Conservation (phyloP, 2,113 vertebrate genomes). For the Vulpes ferrilata region DNA sequence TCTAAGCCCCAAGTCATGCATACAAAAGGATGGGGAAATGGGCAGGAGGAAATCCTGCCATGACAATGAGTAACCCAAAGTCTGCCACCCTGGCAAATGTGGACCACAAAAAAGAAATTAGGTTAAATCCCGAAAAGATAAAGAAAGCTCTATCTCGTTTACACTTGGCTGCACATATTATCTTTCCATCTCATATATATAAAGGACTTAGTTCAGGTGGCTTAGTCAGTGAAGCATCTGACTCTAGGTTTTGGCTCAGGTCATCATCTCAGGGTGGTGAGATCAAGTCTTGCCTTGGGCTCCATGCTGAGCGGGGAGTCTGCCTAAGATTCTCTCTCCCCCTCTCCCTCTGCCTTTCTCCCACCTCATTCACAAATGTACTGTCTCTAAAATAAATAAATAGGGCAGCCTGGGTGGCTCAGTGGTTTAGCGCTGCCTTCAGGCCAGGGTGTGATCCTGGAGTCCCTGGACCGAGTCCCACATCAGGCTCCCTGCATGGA, state of each 20-base stretch:
- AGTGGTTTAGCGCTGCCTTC: too few relatives aligned
- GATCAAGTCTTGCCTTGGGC: neutral
- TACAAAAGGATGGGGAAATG: neutral
- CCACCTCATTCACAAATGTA: rapidly evolving
- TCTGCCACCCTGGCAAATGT: neutral
- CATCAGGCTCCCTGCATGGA: too few relatives aligned
- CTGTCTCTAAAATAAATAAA: too few relatives aligned
- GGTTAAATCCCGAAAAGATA: neutral
- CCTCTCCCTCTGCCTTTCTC: neutral
- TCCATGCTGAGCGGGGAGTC: neutral
- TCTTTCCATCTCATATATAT: neutral
- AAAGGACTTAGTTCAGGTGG: neutral
- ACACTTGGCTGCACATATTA: neutral
- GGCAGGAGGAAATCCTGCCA: neutral
- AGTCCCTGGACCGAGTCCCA: too few relatives aligned
- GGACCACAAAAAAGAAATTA: neutral
- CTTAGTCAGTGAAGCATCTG: neutral
- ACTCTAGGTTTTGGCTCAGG: neutral
- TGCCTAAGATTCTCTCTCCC: neutral
- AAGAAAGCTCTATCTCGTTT: neutral
- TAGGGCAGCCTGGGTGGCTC: too few relatives aligned
- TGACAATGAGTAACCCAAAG: neutral
- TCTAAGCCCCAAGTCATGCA: neutral
- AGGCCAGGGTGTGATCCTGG: too few relatives aligned
- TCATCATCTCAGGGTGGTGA: neutral